phyloP scores from a whole-genome alignment of 2,888 invertebrate genomes.

The Drosophila birchii region DNA sequence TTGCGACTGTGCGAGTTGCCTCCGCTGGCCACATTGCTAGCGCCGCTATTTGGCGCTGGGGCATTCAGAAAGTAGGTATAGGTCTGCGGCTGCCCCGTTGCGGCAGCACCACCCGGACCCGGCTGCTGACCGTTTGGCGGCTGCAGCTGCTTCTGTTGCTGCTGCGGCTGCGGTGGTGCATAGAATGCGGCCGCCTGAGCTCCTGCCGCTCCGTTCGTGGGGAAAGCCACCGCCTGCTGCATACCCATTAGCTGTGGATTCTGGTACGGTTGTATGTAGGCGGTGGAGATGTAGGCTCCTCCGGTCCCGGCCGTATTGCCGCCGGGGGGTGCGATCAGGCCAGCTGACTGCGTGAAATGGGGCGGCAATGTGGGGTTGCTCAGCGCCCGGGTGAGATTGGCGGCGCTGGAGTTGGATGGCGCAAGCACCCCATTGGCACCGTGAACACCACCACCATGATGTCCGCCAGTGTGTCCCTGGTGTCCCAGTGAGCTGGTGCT shows the following conservation, averaged over 20 bases:
- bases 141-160: slow-evolving; percentile 57
- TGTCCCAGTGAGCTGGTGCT: slow-evolving; percentile 62
- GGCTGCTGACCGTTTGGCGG: slow-evolving; percentile 47
- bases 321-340: slow-evolving; percentile 62
- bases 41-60: slow-evolving; percentile 19
- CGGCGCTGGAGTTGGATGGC: slow-evolving; percentile 43
- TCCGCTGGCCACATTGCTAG: slow-evolving; percentile 18
- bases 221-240: slow-evolving; percentile 53
- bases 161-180: slow-evolving; percentile 46
- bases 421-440: slow-evolving; percentile 49
- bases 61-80: slow-evolving; percentile 46
- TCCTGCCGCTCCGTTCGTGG: slow-evolving; percentile 49
- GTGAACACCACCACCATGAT: slow-evolving; percentile 40
- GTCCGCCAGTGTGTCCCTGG: slow-evolving; percentile 44
- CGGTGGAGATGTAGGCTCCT: slow-evolving; percentile 42
- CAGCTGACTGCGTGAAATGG: slow-evolving; percentile 64
- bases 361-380: slow-evolving; percentile 53
- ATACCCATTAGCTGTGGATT: slow-evolving; percentile 49
- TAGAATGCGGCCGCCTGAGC: slow-evolving; percentile 43
- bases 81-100: slow-evolving; percentile 32
- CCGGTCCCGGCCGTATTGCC: slow-evolving; percentile 31
- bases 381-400: slow-evolving; percentile 57
- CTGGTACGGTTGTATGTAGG: slow-evolving; percentile 54
- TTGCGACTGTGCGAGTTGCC: slow-evolving; percentile 43
- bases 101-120: slow-evolving; percentile 31